These are phyloP conservation scores for Luscinia luscinia DNA, from an alignment of 2,797 vertebrate genomes.

Conservation along the genomic window DNA sequence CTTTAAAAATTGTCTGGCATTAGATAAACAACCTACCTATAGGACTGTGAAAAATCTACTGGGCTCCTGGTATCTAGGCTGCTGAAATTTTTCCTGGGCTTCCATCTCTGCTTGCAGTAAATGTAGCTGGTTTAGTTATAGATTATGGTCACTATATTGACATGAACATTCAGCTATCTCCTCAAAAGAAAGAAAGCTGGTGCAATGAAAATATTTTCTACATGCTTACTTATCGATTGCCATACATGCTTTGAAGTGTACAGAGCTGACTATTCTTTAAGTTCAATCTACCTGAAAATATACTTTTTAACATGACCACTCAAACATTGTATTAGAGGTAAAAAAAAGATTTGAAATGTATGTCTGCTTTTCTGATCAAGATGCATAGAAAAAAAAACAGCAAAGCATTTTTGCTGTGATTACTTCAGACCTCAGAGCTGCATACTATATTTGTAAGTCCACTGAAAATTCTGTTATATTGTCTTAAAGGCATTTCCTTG, in stretches of 20 bases:
- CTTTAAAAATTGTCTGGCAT: not conserved
- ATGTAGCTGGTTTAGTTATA: not conserved
- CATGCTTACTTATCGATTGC: not conserved
- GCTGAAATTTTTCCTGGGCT: not conserved
- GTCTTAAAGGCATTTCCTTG: not conserved
- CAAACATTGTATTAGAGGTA: slow-evolving; percentile 52
- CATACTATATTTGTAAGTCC: not conserved
- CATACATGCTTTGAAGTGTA: not conserved
- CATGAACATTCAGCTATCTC: not conserved
- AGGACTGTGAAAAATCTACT: not conserved
- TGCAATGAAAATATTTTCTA: not conserved
- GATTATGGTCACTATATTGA: not conserved
- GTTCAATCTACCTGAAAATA: slow-evolving; percentile 17
- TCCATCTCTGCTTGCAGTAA: not conserved
- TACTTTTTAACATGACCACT: slow-evolving; percentile 19
- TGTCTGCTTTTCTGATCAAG: slow-evolving; percentile 31
- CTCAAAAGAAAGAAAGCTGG: not conserved
- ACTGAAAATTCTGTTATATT: not conserved
- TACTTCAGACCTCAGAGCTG: slow-evolving; percentile 11
- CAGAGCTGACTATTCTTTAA: slow-evolving; percentile 19
- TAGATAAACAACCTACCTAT: not conserved
- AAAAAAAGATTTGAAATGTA: slow-evolving; percentile 29
- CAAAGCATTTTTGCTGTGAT: slow-evolving; percentile 46
- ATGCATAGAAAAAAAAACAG: slow-evolving; percentile 47
- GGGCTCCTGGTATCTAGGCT: not conserved